phyloP scores from a whole-genome alignment of 1,140 invertebrate genomes.

The Caenorhabditis briggsae region DNA sequence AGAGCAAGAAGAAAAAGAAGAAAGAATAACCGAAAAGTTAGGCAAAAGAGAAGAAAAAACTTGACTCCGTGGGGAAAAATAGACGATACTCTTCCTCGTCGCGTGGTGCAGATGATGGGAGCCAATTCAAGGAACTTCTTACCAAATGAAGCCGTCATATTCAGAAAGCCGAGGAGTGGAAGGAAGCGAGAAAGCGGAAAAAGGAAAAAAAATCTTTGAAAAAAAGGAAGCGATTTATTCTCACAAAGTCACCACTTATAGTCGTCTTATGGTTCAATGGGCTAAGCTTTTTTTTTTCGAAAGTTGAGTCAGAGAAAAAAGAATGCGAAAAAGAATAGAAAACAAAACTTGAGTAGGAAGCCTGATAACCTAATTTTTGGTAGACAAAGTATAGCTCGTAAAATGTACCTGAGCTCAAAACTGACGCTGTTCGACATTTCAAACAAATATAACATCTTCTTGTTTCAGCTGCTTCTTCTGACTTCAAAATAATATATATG shows the following conservation, averaged over 20 bases:
- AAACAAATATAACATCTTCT: background rate
- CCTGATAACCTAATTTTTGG: background rate
- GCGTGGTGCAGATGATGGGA: slow-evolving; percentile 9
- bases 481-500: too few relatives aligned
- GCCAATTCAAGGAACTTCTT: slow-evolving; percentile 1
- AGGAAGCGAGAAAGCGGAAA: background rate
- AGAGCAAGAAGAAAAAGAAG: background rate
- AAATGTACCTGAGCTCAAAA: too few relatives aligned
- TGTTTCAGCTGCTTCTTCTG: background rate
- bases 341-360: background rate
- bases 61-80: slow-evolving; percentile 47
- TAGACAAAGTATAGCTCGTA: background rate
- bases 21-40: slow-evolving; percentile 16
- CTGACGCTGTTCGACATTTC: slow-evolving; percentile 2
- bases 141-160: slow-evolving; percentile 44
- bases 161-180: background rate
- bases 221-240: slow-evolving; percentile 2
- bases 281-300: background rate
- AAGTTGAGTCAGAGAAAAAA: background rate
- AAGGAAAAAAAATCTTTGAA: background rate
- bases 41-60: background rate
- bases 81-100: background rate
- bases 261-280: slow-evolving; percentile 14
- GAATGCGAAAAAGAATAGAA: too few relatives aligned
- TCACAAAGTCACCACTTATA: slow-evolving; percentile 22